Evolutionary conservation across 2,888 invertebrate genomes (phyloP), one percentile per base, ranked within the genome.

Genomic region (Auanema sp.): DNA sequence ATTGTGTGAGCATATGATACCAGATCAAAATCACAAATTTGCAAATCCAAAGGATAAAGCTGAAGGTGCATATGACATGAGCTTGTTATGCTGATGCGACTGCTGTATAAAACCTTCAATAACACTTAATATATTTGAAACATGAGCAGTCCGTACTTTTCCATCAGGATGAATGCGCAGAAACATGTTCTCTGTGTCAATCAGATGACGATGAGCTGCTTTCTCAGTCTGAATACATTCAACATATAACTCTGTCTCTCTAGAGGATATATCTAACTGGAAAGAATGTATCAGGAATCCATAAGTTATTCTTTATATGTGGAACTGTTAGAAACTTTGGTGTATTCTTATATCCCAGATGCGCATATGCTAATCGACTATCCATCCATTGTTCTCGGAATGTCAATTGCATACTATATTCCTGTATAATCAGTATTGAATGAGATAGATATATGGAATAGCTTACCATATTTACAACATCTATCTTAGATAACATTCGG

Each of bases 381-480:
- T 96, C 95, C 84, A 91, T 87, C 95, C 95, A 96, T 87, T 95
- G 92, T 86, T 96, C 94, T 85, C 95, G 90, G 88, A 96, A 94
- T 78, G 95, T 95, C 84, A 96, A 88, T 87, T 95, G 95, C 83
- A 94, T 93, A 84, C 93, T 93, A 89, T 95, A 96, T 89, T 96
- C 95, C 85, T 85, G 67, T n/a, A 76, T 50, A 16, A 14, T n/a
- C 6, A 21, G 11, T 23, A 52, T 4, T 24, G n/a, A 52, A 42
- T 59, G n/a, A 24, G n/a, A 42, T 16, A 52, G 24, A 14, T 14
- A 52, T n/a, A 56, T 1, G 18, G 11, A n/a, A 14, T 33, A 10
- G 47, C 93, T 93, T 91, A 95, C 95, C 94, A 95, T 95, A 89
- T 93, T 93, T 88, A 92, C 93, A 90, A 95, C 95, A 90, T 93